These are phyloP conservation scores for Holotrichia oblita DNA, from an alignment of 1,140 invertebrate species.

Conservation along the genomic window DNA sequence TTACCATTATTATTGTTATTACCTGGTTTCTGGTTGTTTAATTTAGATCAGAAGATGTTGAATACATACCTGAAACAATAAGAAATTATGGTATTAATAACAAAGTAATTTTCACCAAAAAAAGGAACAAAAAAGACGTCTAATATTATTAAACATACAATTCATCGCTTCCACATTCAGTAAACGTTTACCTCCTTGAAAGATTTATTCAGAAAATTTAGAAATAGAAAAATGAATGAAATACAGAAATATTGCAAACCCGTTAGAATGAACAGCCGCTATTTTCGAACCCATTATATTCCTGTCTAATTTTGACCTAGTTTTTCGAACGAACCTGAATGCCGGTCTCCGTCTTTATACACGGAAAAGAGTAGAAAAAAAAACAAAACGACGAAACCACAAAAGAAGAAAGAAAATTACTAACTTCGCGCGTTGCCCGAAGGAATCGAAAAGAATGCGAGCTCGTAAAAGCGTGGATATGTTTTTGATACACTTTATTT, in stretches of 20 bases:
- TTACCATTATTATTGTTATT: too few species aligned
- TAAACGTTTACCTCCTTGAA: too few species aligned
- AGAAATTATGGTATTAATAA: not conserved
- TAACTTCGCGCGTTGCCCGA: not conserved
- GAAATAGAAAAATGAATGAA: not conserved
- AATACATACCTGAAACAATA: constrained; percentile 24
- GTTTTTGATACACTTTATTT: constrained; percentile 33
- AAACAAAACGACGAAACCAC: not conserved
- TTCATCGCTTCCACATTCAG: too few species aligned
- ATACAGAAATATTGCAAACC: not conserved
- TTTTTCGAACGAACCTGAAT: constrained; percentile 12
- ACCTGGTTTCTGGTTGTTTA: too few species aligned
- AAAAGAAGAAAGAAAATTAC: constrained; percentile 35
- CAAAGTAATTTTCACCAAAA: too few species aligned
- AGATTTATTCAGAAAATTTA: too few species aligned
- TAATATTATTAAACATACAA: not conserved
- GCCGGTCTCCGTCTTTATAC: not conserved
- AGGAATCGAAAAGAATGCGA: constrained; percentile 20
- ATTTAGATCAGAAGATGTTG: not conserved
- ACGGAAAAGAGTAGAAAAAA: not conserved
- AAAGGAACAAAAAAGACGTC: too few species aligned
- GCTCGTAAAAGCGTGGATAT: constrained; percentile 32
- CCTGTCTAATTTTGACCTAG: constrained; percentile 26
- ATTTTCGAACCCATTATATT: constrained; percentile 18
- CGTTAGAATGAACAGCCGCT: not conserved